Percentiles rank a stretch among this genome's conserved stretches.
Evolutionary conservation across 2,797 vertebrate genomes (phyloP).

Genomic region (Eidolon dupreanum): DNA sequence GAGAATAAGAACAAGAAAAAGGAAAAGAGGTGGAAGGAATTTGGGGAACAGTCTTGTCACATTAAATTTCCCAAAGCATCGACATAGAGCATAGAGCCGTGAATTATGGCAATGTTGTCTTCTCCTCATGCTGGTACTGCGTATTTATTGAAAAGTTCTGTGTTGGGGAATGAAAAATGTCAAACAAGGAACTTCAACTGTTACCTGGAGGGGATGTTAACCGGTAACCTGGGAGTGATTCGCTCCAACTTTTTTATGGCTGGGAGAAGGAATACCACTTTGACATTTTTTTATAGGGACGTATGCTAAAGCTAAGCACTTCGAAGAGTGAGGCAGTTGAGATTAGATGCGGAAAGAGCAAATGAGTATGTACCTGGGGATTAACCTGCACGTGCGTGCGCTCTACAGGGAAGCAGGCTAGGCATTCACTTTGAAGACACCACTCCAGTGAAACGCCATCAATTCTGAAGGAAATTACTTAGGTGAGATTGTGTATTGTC

Average conservation of each 20-base stretch:
- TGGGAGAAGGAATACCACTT: slow-evolving; percentile 9
- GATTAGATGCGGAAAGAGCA: slow-evolving; percentile 55
- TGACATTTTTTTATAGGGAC: slow-evolving; percentile 66
- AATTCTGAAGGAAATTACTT: slow-evolving; percentile 60
- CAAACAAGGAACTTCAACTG: slow-evolving; percentile 81
- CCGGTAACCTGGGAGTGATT: slow-evolving; percentile 74
- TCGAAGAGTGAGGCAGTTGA: slow-evolving; percentile 31
- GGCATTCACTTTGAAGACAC: slow-evolving; percentile 46
- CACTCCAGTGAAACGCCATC: slow-evolving; percentile 34
- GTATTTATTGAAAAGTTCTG: slow-evolving; percentile 67
- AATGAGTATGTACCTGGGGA: slow-evolving; percentile 63
- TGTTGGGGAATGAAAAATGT: slow-evolving; percentile 54
- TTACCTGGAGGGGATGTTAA: slow-evolving; percentile 82
- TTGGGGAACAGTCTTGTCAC: slow-evolving; percentile 43
- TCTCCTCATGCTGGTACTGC: neutral
- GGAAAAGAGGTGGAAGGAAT: neutral
- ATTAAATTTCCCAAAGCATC: slow-evolving; percentile 53
- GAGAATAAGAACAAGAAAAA: neutral
- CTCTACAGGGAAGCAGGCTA: slow-evolving; percentile 43
- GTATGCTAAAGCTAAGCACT: neutral
- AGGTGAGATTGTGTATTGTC: neutral
- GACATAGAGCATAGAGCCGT: neutral
- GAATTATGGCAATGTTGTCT: slow-evolving; percentile 8
- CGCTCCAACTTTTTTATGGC: slow-evolving; percentile 51
- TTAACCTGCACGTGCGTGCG: slow-evolving; percentile 61